phyloP scores from a whole-genome alignment of 2,113 vertebrate genomes.

The Piaya cayana region DNA sequence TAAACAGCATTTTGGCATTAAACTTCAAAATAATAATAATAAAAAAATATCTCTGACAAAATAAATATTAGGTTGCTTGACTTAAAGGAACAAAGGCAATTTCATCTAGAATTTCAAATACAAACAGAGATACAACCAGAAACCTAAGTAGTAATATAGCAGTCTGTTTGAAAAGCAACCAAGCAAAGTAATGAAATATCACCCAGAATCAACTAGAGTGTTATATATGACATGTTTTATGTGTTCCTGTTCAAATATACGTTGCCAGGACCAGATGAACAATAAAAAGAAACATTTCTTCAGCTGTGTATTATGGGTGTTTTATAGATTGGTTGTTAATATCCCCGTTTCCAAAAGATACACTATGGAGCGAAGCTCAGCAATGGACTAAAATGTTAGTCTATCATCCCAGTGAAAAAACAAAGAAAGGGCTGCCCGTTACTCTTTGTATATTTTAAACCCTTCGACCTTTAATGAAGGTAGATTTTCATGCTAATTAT shows the following conservation, averaged over 20 bases:
- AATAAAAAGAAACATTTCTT: slow-evolving; percentile 71
- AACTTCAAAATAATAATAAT: background rate
- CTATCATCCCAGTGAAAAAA: background rate
- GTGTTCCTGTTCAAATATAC: slow-evolving; percentile 48
- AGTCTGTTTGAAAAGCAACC: background rate
- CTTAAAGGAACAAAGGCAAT: background rate
- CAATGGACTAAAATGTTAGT: slow-evolving; percentile 26
- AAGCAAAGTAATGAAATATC: background rate
- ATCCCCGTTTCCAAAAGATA: slow-evolving; percentile 49
- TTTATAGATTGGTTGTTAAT: slow-evolving; percentile 62
- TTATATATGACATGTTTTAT: slow-evolving; percentile 41
- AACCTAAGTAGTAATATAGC: background rate
- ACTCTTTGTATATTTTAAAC: background rate
- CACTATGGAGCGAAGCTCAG: slow-evolving; percentile 22
- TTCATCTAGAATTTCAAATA: background rate
- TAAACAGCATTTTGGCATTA: background rate
- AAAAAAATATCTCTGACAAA: background rate
- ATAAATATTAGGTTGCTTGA: background rate
- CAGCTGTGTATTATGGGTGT: slow-evolving; percentile 42
- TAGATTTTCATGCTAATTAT: slow-evolving; percentile 47
- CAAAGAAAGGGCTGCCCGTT: background rate
- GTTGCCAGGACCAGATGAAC: slow-evolving; percentile 68
- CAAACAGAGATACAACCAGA: background rate
- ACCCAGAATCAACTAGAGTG: background rate
- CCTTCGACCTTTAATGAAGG: slow-evolving; percentile 17